Conservation (phyloP, 1,140 invertebrate genomes). For the Lepidurus packardi region DNA sequence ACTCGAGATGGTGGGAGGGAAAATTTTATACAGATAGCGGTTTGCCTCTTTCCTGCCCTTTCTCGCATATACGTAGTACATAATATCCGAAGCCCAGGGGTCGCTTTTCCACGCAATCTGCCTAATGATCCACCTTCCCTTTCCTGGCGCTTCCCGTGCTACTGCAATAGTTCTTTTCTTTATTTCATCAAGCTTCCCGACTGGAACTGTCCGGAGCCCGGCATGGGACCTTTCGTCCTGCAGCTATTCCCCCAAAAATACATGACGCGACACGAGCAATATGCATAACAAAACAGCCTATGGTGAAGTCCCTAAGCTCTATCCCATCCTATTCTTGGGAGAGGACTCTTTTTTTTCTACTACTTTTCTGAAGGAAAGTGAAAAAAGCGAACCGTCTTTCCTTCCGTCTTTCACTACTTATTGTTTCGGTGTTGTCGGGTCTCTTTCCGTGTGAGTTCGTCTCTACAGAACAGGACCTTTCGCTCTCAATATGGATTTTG, state of each 20-base stretch:
- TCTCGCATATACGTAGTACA: neutral
- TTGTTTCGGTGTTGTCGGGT: neutral
- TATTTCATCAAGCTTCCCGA: neutral
- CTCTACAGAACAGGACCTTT: neutral
- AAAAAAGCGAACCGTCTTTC: neutral
- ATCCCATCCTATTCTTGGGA: neutral
- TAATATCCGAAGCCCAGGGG: neutral
- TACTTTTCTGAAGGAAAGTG: neutral
- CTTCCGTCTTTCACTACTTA: neutral
- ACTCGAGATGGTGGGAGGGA: too few species aligned
- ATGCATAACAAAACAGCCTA: slow-evolving; percentile 18
- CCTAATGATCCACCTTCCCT: slow-evolving; percentile 33
- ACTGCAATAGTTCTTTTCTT: neutral
- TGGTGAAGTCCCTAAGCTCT: neutral
- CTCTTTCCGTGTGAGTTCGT: neutral
- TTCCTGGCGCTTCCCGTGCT: slow-evolving; percentile 32
- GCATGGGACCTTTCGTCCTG: neutral
- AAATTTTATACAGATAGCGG: too few species aligned
- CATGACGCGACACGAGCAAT: slow-evolving; percentile 7
- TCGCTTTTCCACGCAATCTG: slow-evolving; percentile 27
- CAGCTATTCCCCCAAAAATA: slow-evolving; percentile 9
- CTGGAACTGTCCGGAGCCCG: neutral
- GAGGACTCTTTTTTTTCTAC: neutral
- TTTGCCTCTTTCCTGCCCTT: neutral
- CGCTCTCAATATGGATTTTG: neutral